Evolutionary conservation across 2,888 invertebrate genomes (phyloP).

Genomic region (Hypena proboscidalis): DNA sequence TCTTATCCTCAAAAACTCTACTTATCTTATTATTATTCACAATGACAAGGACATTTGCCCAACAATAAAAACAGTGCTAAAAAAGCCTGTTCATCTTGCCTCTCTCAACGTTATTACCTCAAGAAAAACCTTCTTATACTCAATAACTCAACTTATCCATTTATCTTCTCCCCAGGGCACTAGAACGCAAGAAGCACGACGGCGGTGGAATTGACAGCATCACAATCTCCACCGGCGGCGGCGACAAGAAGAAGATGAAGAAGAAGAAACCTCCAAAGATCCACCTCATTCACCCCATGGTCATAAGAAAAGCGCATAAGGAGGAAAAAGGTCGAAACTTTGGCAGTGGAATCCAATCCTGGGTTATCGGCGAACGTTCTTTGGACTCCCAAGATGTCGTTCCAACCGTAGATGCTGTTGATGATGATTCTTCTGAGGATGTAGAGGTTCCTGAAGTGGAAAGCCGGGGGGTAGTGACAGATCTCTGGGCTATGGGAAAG

Average conservation of each 20-base stretch:
- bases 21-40: too few relatives aligned
- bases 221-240: constrained; percentile 64
- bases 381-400: constrained; percentile 18
- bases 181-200: constrained; percentile 59
- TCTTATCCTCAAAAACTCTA: too few relatives aligned
- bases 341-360: constrained; percentile 61
- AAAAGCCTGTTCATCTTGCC: too few relatives aligned
- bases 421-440: constrained; percentile 10
- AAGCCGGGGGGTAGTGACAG: constrained; percentile 57
- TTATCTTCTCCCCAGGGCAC: constrained; percentile 50
- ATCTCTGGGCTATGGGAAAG: constrained; percentile 66
- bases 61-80: too few relatives aligned
- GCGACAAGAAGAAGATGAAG: constrained; percentile 67
- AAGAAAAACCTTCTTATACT: too few relatives aligned
- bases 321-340: constrained; percentile 73
- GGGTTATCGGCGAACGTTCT: constrained; percentile 64
- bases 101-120: too few relatives aligned
- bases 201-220: constrained; percentile 71
- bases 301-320: constrained; percentile 52
- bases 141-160: background rate
- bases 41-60: too few relatives aligned
- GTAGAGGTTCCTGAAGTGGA: constrained; percentile 6
- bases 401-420: constrained; percentile 12
- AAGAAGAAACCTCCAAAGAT: constrained; percentile 75
- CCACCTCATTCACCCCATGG: constrained; percentile 68